Percentiles rank a stretch among this genome's conserved stretches.
Evolutionary conservation across 1,140 invertebrate genomes (phyloP).

Genomic region (Phenacoccus solenopsis): DNA sequence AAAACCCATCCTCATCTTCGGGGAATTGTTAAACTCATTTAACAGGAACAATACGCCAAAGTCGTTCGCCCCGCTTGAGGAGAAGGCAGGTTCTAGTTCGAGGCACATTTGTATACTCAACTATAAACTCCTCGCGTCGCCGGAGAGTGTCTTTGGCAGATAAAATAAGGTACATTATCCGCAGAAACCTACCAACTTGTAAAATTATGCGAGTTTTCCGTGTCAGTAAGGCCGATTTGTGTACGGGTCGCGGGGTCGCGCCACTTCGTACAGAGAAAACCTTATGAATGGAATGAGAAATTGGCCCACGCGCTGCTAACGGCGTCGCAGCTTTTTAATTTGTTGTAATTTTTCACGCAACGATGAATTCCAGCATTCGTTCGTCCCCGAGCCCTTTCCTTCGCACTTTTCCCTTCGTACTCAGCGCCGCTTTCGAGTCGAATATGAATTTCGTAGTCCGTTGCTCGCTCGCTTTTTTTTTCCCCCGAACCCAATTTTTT

Average conservation of each 20-base stretch:
- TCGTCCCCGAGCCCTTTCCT: too few relatives aligned
- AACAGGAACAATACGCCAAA: neutral
- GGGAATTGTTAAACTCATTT: constrained; percentile 2
- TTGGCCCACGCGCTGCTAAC: neutral
- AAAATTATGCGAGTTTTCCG: neutral
- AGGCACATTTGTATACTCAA: neutral
- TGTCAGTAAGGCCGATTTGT: constrained; percentile 1
- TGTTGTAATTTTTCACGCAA: neutral
- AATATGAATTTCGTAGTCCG: too few relatives aligned
- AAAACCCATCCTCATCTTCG: neutral
- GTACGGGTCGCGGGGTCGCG: neutral
- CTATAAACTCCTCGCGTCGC: neutral
- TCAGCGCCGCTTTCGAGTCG: too few relatives aligned
- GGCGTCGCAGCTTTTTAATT: neutral
- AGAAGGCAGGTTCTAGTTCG: neutral
- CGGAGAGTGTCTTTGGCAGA: neutral
- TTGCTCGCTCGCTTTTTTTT: too few relatives aligned
- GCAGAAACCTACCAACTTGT: neutral
- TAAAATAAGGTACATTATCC: constrained; percentile 3
- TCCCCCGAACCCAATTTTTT: too few relatives aligned
- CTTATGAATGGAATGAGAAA: constrained; percentile 2
- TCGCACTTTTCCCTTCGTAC: neutral
- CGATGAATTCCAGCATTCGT: neutral
- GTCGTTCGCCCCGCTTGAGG: too few relatives aligned
- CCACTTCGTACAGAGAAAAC: too few relatives aligned